phyloP scores from a whole-genome alignment of 2,888 invertebrate species.

The Galerucella calmariensis region DNA sequence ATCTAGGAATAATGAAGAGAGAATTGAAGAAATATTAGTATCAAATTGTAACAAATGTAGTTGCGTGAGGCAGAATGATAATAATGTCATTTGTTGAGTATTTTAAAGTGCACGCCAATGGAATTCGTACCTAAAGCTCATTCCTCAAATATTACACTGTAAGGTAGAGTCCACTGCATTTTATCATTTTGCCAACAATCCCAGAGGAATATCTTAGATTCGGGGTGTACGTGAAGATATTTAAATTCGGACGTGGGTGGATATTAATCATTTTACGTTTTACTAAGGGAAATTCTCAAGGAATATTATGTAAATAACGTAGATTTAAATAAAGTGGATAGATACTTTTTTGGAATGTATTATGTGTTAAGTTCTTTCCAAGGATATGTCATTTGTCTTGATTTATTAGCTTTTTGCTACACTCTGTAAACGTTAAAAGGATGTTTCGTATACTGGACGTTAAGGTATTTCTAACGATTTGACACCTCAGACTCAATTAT shows the following conservation, averaged over 20 bases:
- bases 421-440: too few species aligned
- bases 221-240: conserved; percentile 41
- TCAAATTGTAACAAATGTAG: neutral
- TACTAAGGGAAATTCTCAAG: neutral
- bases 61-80: neutral
- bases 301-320: neutral
- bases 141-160: conserved; percentile 37
- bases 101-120: conserved; percentile 18
- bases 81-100: too few species aligned
- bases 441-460: too few species aligned
- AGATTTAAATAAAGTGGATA: neutral
- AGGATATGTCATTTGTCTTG: too few species aligned
- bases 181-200: conserved; percentile 39
- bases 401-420: too few species aligned
- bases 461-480: too few species aligned
- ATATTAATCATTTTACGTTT: conserved; percentile 21
- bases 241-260: conserved; percentile 19
- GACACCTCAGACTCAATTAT: too few species aligned
- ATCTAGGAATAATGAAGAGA: too few species aligned
- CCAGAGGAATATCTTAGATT: conserved; percentile 44
- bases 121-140: conserved; percentile 27
- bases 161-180: conserved; percentile 39
- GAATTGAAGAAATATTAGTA: too few species aligned
- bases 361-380: too few species aligned
- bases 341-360: too few species aligned